phyloP scores from a whole-genome alignment of 1,140 invertebrate species.

The Pogonognathellus flavescens region DNA sequence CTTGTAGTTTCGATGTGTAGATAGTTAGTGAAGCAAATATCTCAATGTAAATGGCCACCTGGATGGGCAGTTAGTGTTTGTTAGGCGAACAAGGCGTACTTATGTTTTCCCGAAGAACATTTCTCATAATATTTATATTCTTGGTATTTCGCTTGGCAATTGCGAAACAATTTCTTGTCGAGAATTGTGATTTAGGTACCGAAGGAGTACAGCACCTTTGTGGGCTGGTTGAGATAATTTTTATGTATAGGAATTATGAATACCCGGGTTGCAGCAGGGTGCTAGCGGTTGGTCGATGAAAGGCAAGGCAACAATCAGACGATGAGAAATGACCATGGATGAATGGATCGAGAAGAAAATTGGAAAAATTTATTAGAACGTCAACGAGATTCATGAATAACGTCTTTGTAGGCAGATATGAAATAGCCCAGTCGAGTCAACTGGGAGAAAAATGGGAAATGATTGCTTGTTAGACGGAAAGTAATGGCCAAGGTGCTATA shows the following conservation, averaged over 20 bases:
- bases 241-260: neutral
- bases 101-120: no score
- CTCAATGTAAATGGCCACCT: no score
- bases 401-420: neutral
- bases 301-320: neutral
- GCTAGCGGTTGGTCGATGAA: neutral
- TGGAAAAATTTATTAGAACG: conserved; percentile 45
- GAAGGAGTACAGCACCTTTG: no score
- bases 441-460: neutral
- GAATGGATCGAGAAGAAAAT: conserved; percentile 37
- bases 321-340: neutral
- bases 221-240: no score
- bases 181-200: neutral
- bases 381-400: conserved; percentile 19
- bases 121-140: no score
- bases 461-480: neutral
- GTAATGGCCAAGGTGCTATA: neutral
- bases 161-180: conserved; percentile 25
- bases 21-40: no score
- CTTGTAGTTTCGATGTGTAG: no score
- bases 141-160: neutral
- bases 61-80: no score
- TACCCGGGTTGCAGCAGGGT: neutral
- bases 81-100: no score
- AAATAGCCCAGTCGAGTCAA: neutral